Evolutionary conservation across 2,113 vertebrate genomes (phyloP), one percentile per base, ranked within the genome.

Genomic region (Sitta europaea): DNA sequence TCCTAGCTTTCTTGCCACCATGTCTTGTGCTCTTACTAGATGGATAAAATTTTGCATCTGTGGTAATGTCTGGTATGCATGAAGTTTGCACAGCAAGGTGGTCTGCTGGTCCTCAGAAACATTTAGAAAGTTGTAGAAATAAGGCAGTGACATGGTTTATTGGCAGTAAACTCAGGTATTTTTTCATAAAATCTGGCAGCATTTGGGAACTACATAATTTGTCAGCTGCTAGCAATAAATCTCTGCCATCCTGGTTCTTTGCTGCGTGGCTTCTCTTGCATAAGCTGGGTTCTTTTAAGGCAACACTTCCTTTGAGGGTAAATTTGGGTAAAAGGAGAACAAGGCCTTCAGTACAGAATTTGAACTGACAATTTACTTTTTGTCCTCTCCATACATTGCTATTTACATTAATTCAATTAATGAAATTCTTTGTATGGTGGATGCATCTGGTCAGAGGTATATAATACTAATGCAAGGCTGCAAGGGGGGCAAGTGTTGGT

Each of bases 191-290:
- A 62, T 70, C 74, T 79, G 71, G 29, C 74, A 73, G 50, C 0
- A 0, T 88, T 74, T 66, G 38, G 15, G 42, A 71, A 18, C 62
- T 54, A 36, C 20, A 18, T 87, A 42, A 87, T 86, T 67, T 59
- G 70, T 93, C 84, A 94, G 70, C 71, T 94, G 85, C 47, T 88
- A 31, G 77, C 62, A 79, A 35, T 86, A 79, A 90, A 85, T 95
- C 80, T 96, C 42, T 86, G 66, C 45, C 38, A 28, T 94, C 42
- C 29, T 54, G n/a, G 67, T 82, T 48, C 55, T 86, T 42, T 80
- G 33, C 38, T 79, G 57, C 1, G 2, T 59, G 40, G 42, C 50
- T 92, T 13, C 28, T 89, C 48, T 96, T 1, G 2, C 58, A 23
- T 61, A 68, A 90, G 16, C 43, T 62, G 63, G 10, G 21, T 82